phyloP scores from a whole-genome alignment of 2,797 vertebrate genomes.

The Melopsittacus undulatus region DNA sequence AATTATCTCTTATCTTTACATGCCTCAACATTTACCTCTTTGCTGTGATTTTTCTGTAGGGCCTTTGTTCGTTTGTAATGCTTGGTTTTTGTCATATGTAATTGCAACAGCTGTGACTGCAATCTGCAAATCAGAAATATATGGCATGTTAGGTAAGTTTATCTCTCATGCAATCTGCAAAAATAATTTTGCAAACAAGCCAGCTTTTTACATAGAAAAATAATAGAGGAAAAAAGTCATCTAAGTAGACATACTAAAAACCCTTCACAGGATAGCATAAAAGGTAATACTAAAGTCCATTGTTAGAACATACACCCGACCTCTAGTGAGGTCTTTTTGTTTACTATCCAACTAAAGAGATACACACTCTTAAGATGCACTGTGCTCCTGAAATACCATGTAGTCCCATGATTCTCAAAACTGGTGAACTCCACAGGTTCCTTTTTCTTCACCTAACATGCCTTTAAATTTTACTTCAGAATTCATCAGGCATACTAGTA shows the following conservation, averaged over 20 bases:
- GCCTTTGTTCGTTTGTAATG: slow-evolving; percentile 81
- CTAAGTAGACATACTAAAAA: not conserved
- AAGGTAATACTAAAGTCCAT: not conserved
- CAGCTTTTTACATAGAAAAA: not conserved
- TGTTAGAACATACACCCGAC: not conserved
- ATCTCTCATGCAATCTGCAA: not conserved
- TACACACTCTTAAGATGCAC: not conserved
- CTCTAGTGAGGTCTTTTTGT: not conserved
- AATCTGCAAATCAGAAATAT: slow-evolving; percentile 80
- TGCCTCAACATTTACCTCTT: slow-evolving; percentile 82
- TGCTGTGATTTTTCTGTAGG: slow-evolving; percentile 80
- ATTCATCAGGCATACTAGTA: not conserved
- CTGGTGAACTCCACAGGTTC: not conserved
- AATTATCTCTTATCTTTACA: not conserved
- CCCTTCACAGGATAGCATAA: not conserved
- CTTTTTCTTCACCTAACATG: not conserved
- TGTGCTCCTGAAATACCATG: not conserved
- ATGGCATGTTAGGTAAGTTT: not conserved
- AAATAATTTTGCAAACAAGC: not conserved
- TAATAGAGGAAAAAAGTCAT: accelerated
- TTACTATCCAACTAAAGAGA: not conserved
- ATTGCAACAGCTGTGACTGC: slow-evolving; percentile 96
- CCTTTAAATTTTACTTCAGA: not conserved
- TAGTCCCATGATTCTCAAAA: not conserved
- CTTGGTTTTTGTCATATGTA: slow-evolving; percentile 93